Base-by-base conservation (phyloP, 2,888 invertebrate species). In the Caenorhabditis wallacei region DNA sequence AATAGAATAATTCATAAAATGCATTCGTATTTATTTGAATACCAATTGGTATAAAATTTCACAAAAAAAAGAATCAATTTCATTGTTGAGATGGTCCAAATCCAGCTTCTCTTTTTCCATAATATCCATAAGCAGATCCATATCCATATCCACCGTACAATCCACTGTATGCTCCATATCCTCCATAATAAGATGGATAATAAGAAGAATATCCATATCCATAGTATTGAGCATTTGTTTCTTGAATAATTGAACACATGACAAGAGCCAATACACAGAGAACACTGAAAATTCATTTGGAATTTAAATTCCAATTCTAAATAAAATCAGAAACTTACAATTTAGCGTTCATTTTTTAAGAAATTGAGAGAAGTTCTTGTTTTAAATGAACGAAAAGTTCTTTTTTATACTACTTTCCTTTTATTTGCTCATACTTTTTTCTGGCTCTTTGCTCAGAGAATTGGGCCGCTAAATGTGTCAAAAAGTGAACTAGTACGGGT, bases 171-270 rank as follows among this genome's bases (percentile, higher is more conserved):
- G 74, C 64, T 74, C 64, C 76, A 54, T 76, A 76, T 69, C 54
- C 59, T 56, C 74, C 74, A 46, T 74, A 74, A 37, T 68, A 68
- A 48, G 76, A 76, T 48, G 68, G 61, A 51, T 76, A 76, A 51
- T 53, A 68, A 43, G 75, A 75, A 57, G 75, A 66, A 13, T 30
- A 30, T 30, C 64, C 75, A 46, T 75, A 75, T 66, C 75, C 75
- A 51, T 66, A 66, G 46, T 66, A 66, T 51, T 75, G 75, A 66
- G 75, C 75, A 43, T 30, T 56, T 18, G 75, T 8, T 26, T 75
- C 75, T 57, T 75, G 75, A 37, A 75, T 66, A 57, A 75, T 57
- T 13, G 75, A 75, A 64, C 75, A 75, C 75, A 75, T 66, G 75
- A 66, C 66, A 56, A 75, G 20, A 56, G 75, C 75, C 56, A 75